Evolutionary conservation across 2,888 invertebrate genomes (phyloP).

Genomic region (Agrochola litura): DNA sequence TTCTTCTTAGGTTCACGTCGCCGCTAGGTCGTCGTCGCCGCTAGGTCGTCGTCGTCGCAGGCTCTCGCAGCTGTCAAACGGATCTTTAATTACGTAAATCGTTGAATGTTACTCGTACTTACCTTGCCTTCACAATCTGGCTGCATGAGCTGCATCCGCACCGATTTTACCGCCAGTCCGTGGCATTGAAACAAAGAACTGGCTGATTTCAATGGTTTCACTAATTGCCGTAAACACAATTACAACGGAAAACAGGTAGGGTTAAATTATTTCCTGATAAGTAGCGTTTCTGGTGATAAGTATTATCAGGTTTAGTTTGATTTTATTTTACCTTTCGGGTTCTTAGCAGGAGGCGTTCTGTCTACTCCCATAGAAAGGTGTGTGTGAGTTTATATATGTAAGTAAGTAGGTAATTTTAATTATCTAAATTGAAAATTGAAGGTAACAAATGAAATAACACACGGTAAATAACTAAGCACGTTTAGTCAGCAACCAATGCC

Average conservation of each 20-base stretch:
- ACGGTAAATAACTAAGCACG: background rate
- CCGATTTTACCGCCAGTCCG: conserved; percentile 35
- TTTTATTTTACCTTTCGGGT: background rate
- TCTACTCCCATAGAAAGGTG: background rate
- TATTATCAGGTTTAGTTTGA: conserved; percentile 1
- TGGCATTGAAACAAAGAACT: conserved; percentile 56
- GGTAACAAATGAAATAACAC: background rate
- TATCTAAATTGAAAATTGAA: background rate
- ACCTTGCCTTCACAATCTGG: conserved; percentile 61
- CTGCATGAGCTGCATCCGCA: conserved; percentile 33
- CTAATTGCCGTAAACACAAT: conserved; percentile 42
- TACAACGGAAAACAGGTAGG: conserved; percentile 20
- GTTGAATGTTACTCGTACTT: conserved; percentile 72
- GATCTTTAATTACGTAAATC: conserved; percentile 85
- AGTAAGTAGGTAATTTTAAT: background rate
- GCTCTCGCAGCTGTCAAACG: conserved; percentile 74
- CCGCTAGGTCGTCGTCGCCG: conserved; percentile 35
- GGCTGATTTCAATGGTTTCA: conserved; percentile 33
- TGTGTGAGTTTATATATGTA: background rate
- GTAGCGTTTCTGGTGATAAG: conserved; percentile 10
- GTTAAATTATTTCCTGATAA: conserved; percentile 35
- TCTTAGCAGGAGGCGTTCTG: background rate
- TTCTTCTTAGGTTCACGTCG: conserved; percentile 84
- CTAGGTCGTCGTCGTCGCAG: conserved; percentile 48
- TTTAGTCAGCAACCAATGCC: background rate